A percentile compares a stretch with the other conserved stretches of the same genome.
phyloP scores from a whole-genome alignment of 2,888 invertebrate species.

The Amblyjoppa proteus region DNA sequence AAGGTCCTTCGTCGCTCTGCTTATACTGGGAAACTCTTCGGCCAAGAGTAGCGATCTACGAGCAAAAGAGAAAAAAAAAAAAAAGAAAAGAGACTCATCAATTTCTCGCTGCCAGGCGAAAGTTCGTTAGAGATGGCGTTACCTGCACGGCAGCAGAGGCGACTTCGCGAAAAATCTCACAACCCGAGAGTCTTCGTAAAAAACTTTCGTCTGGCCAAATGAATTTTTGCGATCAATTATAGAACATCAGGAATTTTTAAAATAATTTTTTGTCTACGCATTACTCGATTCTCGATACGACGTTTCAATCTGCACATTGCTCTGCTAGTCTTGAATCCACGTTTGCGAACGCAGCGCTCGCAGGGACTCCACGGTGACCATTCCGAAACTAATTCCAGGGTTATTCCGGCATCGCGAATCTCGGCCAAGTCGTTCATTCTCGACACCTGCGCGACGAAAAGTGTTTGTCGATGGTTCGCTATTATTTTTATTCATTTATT shows the following conservation, averaged over 20 bases:
- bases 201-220: slow-evolving; percentile 32
- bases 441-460: slow-evolving; percentile 78
- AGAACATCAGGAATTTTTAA: background rate
- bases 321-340: slow-evolving; percentile 83
- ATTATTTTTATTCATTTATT: no score
- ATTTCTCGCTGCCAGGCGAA: background rate
- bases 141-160: slow-evolving; percentile 81
- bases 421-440: slow-evolving; percentile 83
- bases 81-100: background rate
- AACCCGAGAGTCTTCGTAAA: slow-evolving; percentile 61
- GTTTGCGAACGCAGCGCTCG: slow-evolving; percentile 83
- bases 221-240: slow-evolving; percentile 30
- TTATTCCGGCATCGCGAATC: slow-evolving; percentile 84
- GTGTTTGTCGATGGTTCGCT: background rate
- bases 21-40: slow-evolving; percentile 85
- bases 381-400: slow-evolving; percentile 85
- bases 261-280: background rate
- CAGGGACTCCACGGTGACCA: slow-evolving; percentile 87
- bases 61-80: slow-evolving; percentile 78
- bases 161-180: slow-evolving; percentile 75
- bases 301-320: slow-evolving; percentile 86
- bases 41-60: slow-evolving; percentile 84
- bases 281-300: slow-evolving; percentile 64
- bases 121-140: slow-evolving; percentile 5
- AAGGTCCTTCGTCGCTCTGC: slow-evolving; percentile 85